A percentile compares a stretch with the other conserved stretches of the same genome.
Conservation (phyloP, 1,140 invertebrate species). For the Camponotus floridanus region DNA sequence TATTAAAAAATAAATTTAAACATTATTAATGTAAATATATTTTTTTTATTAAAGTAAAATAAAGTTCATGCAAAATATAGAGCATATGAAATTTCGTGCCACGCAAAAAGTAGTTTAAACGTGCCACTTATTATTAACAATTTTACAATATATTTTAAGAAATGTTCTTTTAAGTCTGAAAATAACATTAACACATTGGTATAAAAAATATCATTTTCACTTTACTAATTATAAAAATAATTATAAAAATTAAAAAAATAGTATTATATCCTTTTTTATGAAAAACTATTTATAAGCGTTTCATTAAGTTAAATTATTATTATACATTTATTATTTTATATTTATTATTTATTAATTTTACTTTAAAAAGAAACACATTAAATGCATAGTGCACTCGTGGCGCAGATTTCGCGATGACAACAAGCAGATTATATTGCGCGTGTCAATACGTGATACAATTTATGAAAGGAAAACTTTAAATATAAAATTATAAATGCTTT, state of each 20-base stretch:
- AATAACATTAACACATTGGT: not conserved
- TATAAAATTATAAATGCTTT: not conserved
- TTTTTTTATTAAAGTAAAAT: not conserved
- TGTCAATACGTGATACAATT: no score
- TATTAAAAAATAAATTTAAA: not conserved
- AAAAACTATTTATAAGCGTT: no score
- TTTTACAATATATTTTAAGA: not conserved
- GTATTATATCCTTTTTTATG: not conserved
- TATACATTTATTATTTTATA: no score
- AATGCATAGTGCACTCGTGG: no score
- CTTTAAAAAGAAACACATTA: no score
- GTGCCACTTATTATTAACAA: not conserved
- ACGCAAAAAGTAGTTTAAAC: not conserved
- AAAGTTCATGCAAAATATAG: not conserved
- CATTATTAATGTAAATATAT: not conserved
- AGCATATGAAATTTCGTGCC: not conserved
- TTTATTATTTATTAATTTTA: no score
- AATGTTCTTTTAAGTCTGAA: not conserved
- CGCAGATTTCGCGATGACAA: no score
- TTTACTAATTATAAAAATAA: not conserved
- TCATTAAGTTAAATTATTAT: no score
- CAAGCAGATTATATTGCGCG: no score
- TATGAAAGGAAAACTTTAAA: no score
- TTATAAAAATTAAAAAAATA: not conserved
- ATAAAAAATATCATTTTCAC: slow-evolving; percentile 10